Conservation (phyloP, 2,113 vertebrate species). For the Erythrolamprus reginae region DNA sequence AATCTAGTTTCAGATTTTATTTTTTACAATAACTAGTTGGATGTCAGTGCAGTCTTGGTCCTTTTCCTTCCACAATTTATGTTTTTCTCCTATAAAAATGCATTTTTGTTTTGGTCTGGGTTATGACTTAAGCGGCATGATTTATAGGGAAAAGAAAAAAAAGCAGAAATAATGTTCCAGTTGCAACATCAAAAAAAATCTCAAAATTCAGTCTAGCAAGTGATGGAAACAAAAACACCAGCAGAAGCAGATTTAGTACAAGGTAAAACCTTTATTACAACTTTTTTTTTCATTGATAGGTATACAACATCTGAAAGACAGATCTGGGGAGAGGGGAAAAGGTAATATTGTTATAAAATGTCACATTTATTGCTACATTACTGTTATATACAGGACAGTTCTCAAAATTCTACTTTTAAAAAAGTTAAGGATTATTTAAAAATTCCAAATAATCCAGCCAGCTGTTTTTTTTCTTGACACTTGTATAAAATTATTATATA, state of each 20-base stretch:
- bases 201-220: not conserved
- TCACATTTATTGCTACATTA: conserved; percentile 97
- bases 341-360: conserved; percentile 86
- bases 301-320: conserved; percentile 83
- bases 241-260: conserved; percentile 23
- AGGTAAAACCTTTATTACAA: conserved; percentile 58
- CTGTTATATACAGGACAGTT: conserved; percentile 93
- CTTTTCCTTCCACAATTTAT: not conserved
- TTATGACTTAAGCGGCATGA: not conserved
- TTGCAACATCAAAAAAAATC: not conserved
- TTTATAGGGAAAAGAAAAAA: not conserved
- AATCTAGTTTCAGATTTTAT: not conserved
- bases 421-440: conserved; percentile 77
- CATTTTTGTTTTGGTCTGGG: not conserved
- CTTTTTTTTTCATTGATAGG: conserved; percentile 54
- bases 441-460: conserved; percentile 78
- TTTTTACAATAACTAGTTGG: not conserved
- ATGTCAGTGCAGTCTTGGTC: too few relatives aligned
- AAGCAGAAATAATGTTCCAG: not conserved
- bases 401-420: conserved; percentile 79
- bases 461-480: conserved; percentile 65
- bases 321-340: conserved; percentile 68
- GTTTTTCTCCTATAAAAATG: not conserved
- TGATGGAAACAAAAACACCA: not conserved
- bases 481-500: conserved; percentile 69